Evolutionary conservation across 2,888 invertebrate genomes (phyloP), one percentile per base, ranked within the genome.

Genomic region (Tromatobia lineatoria): DNA sequence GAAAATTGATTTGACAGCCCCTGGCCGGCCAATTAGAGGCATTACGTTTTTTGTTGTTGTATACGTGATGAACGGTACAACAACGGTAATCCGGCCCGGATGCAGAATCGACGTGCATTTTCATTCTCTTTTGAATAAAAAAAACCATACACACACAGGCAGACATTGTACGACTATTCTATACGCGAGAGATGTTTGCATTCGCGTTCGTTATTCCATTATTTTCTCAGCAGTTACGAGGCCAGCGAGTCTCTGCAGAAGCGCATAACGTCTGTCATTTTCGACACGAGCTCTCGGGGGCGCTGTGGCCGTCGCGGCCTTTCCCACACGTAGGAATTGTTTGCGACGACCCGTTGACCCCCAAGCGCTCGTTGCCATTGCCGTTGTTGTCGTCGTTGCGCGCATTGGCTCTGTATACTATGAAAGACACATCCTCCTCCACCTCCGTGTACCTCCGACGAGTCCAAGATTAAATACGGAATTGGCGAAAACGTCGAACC

Each of bases 261-360:
- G 71, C 78, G 85, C 83, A 80, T 76, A 83, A 88, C 82, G 83
- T 81, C 81, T 88, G 88, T 89, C 88, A 89, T 89, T 90, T 88
- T 88, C 87, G 88, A 89, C 88, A 88, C 88, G 86, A 86, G 86
- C 85, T 79, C 78, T 78, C 61, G 34, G 47, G 57, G 64, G 59
- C 74, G 71, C 69, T 82, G 74, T 85, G 82, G 85, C 73, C 85
- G 86, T 67, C 81, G 78, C 86, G 90, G 88, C 89, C 89, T 91
- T 93, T 93, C 93, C 93, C 93, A 93, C 93, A 91, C 90, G 86
- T 85, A 85, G 81, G 91, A 89, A 93, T 93, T 93, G 92, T 93
- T 93, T 89, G 90, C 91, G 86, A 86, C 90, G 93, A 93, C 93
- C 93, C 91, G 80, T 77, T 90, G 92, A 92, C 90, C 89, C 86